A percentile compares a stretch with the other conserved stretches of the same genome.
Conservation (phyloP, 2,888 invertebrate genomes). For the Glaucopsyche alexis region DNA sequence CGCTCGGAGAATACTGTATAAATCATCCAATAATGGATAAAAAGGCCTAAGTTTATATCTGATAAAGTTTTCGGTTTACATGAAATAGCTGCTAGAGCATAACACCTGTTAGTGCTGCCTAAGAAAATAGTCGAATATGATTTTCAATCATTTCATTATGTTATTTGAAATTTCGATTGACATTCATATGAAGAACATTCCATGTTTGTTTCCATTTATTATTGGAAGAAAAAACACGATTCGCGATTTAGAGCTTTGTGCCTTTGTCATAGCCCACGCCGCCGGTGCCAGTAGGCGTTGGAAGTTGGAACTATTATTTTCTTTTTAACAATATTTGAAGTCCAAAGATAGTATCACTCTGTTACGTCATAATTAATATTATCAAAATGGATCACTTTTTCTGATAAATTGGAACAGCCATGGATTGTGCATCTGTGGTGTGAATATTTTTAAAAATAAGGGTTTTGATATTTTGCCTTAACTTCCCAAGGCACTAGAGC, state of each 20-base stretch:
- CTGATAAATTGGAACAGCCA: no score
- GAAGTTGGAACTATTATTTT: background rate
- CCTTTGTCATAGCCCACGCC: conserved; percentile 11
- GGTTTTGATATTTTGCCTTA: no score
- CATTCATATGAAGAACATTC: background rate
- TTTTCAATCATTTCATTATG: background rate
- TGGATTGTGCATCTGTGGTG: no score
- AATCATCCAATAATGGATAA: no score
- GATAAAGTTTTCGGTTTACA: no score
- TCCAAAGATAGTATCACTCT: background rate
- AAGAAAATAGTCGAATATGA: background rate
- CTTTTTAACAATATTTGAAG: background rate
- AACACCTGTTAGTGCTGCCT: background rate
- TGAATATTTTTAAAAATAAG: no score
- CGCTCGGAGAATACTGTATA: no score
- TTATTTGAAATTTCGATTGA: background rate
- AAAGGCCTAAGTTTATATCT: no score
- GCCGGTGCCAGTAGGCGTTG: background rate
- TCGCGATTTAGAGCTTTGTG: background rate
- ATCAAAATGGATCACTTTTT: background rate
- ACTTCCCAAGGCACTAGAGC: no score
- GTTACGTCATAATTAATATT: background rate
- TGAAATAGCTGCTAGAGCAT: no score
- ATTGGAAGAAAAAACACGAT: background rate
- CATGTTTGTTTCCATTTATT: background rate